phyloP scores from a whole-genome alignment of 1,140 invertebrate genomes.

The Drosophila rufa region DNA sequence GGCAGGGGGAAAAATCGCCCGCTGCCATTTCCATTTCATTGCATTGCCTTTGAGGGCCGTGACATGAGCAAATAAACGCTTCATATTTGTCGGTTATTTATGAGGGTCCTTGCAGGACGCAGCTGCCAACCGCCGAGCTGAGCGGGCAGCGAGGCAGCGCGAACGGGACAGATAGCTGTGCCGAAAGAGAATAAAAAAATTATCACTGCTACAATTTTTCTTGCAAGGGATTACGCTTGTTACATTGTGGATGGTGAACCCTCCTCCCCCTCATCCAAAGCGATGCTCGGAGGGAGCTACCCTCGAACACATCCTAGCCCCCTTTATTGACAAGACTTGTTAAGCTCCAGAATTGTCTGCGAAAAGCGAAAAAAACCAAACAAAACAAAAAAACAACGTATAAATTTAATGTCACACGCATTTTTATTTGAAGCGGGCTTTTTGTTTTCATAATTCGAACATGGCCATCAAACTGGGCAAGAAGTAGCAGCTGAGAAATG shows the following conservation, averaged over 20 bases:
- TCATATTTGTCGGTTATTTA: slow-evolving; percentile 85
- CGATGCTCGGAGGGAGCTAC: slow-evolving; percentile 1
- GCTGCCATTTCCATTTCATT: slow-evolving; percentile 65
- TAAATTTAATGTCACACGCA: slow-evolving; percentile 67
- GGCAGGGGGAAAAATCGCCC: slow-evolving; percentile 13
- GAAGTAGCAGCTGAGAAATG: slow-evolving; percentile 31
- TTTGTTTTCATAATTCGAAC: slow-evolving; percentile 39
- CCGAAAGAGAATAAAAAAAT: slow-evolving; percentile 65
- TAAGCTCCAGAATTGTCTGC: slow-evolving; percentile 74
- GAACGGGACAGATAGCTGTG: slow-evolving; percentile 9
- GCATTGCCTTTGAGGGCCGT: slow-evolving; percentile 69
- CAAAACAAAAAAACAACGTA: slow-evolving; percentile 28
- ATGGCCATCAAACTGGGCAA: slow-evolving; percentile 42
- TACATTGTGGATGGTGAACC: slow-evolving; percentile 44
- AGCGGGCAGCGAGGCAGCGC: not conserved
- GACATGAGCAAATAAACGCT: slow-evolving; percentile 85
- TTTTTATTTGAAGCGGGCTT: slow-evolving; percentile 54
- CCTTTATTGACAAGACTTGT: slow-evolving; percentile 73
- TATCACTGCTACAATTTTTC: slow-evolving; percentile 80
- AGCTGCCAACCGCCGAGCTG: slow-evolving; percentile 62
- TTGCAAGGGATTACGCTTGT: slow-evolving; percentile 77
- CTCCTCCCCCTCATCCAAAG: not conserved
- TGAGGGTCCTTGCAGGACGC: slow-evolving; percentile 80
- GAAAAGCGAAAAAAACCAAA: slow-evolving; percentile 36
- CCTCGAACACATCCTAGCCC: slow-evolving; percentile 9